A percentile compares a stretch with the other conserved stretches of the same genome.
These are phyloP conservation scores for Clarias macrocephalus DNA, from an alignment of 2,113 vertebrate genomes.

Conservation along the genomic window DNA sequence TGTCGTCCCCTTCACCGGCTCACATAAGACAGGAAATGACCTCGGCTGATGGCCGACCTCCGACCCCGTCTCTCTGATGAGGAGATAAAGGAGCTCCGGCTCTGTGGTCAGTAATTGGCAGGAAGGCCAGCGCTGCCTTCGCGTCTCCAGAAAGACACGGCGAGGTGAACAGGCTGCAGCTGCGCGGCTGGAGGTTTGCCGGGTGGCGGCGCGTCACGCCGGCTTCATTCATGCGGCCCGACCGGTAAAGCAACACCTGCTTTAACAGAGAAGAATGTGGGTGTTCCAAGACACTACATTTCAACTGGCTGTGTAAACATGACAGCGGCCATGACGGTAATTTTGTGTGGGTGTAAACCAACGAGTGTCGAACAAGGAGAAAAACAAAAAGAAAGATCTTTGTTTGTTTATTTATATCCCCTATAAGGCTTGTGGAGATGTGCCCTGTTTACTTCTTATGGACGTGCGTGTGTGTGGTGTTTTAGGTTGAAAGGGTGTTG, in stretches of 20 bases:
- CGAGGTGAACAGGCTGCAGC: slow-evolving; percentile 73
- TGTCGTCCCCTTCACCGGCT: slow-evolving; percentile 38
- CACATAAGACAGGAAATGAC: slow-evolving; percentile 84
- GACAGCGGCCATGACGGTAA: not conserved
- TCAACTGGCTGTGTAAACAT: slow-evolving; percentile 46
- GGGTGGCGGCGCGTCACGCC: slow-evolving; percentile 64
- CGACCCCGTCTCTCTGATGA: slow-evolving; percentile 74
- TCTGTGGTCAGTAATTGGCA: slow-evolving; percentile 83
- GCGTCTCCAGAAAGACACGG: slow-evolving; percentile 53
- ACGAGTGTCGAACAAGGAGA: not conserved
- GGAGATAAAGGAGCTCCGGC: slow-evolving; percentile 80
- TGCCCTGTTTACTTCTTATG: slow-evolving; percentile 27
- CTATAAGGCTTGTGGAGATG: slow-evolving; percentile 10
- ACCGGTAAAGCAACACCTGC: slow-evolving; percentile 57
- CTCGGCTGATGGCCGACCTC: slow-evolving; percentile 82
- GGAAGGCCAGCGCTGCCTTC: slow-evolving; percentile 71
- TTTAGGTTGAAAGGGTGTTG: not conserved
- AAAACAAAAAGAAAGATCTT: not conserved
- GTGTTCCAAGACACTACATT: slow-evolving; percentile 38
- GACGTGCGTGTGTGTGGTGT: not conserved
- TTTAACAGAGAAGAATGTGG: slow-evolving; percentile 24
- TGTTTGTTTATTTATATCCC: slow-evolving; percentile 41
- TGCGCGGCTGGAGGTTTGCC: slow-evolving; percentile 78
- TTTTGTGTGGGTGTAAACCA: slow-evolving; percentile 14
- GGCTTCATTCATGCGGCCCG: slow-evolving; percentile 64